Conservation (phyloP, 2,113 vertebrate genomes). For the Coptodon bakossiorum region DNA sequence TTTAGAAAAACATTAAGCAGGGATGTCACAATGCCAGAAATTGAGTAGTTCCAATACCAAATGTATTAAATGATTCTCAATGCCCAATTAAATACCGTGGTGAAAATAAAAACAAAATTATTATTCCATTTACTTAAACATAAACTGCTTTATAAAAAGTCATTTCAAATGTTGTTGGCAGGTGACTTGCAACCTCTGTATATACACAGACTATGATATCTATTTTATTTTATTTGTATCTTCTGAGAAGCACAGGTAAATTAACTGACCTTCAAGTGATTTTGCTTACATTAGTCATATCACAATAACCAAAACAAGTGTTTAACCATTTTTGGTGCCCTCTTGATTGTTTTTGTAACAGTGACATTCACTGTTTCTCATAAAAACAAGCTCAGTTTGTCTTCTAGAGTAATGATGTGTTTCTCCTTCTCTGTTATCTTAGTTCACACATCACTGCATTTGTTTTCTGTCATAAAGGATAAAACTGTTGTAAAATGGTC, state of each 20-base stretch:
- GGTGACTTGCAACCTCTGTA: not conserved
- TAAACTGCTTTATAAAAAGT: not conserved
- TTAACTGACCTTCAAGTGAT: not conserved
- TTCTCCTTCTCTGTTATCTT: not conserved
- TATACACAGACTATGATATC: not conserved
- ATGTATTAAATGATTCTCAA: not conserved
- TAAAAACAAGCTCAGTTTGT: not conserved
- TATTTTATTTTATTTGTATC: not conserved
- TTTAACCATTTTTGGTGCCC: not conserved
- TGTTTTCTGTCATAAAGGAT: not conserved
- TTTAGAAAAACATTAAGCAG: not conserved
- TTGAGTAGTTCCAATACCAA: not conserved
- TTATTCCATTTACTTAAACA: not conserved
- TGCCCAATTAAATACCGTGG: rapidly evolving
- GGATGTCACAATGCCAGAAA: not conserved
- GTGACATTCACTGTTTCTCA: not conserved
- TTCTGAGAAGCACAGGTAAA: not conserved
- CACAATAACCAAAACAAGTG: not conserved
- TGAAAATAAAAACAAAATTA: not conserved
- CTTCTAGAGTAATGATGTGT: not conserved
- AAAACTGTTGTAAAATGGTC: not conserved
- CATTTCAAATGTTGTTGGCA: not conserved
- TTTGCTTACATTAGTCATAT: not conserved
- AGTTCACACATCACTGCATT: not conserved
- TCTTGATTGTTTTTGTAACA: not conserved